These are phyloP conservation scores for Megaceryle maxima DNA, from an alignment of 2,113 vertebrate species.

Conservation along the genomic window DNA sequence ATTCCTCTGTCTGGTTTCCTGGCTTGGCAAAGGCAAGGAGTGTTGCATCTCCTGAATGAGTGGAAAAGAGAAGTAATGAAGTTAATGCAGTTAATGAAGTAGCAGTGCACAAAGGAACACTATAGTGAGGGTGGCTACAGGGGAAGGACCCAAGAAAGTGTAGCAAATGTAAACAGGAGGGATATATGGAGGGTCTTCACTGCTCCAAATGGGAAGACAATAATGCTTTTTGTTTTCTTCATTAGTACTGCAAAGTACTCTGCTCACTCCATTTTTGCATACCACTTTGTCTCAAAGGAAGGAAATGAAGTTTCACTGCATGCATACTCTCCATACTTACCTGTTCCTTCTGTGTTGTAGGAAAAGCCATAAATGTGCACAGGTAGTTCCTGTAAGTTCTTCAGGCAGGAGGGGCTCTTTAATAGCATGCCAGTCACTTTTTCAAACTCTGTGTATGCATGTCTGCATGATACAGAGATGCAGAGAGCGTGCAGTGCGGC, in stretches of 20 bases:
- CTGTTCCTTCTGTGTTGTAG: background rate
- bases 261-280: background rate
- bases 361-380: background rate
- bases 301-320: background rate
- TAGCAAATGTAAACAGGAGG: background rate
- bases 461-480: background rate
- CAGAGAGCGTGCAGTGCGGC: slow-evolving; percentile 27
- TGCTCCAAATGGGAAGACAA: background rate
- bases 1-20: slow-evolving; percentile 39
- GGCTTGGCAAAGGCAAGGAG: slow-evolving; percentile 15
- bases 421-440: background rate
- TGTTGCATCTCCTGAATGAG: slow-evolving; percentile 1
- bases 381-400: background rate
- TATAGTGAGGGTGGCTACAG: background rate
- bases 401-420: background rate
- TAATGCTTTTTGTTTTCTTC: background rate
- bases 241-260: background rate
- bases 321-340: background rate
- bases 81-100: background rate
- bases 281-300: background rate
- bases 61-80: slow-evolving; percentile 27
- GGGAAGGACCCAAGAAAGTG: background rate
- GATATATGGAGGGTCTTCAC: background rate
- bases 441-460: background rate
- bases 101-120: background rate